Evolutionary conservation across 2,888 invertebrate genomes (phyloP).

Genomic region (Dryobotodes eremita): DNA sequence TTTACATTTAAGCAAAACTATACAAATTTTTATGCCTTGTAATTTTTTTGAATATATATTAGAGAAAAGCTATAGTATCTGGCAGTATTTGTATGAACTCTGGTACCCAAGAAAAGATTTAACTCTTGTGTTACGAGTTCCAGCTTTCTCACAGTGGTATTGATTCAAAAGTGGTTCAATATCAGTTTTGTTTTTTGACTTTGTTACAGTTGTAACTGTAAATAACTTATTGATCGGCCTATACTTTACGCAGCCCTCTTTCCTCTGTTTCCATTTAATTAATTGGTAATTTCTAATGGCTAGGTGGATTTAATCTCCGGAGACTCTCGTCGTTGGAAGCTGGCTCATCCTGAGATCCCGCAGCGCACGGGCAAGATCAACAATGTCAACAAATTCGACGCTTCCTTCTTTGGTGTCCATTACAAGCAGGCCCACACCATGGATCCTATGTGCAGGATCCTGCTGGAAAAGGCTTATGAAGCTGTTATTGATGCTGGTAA

Average conservation of each 20-base stretch:
- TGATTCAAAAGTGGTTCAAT: too few species aligned
- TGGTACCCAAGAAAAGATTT: too few species aligned
- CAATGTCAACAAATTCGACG: slow-evolving; percentile 94
- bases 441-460: slow-evolving; percentile 94
- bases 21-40: too few species aligned
- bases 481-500: slow-evolving; percentile 94
- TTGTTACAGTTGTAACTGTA: too few species aligned
- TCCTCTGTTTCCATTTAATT: neutral
- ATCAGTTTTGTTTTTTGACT: too few species aligned
- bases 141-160: too few species aligned
- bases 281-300: neutral
- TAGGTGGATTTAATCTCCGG: slow-evolving; percentile 96
- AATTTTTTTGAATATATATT: too few species aligned
- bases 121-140: too few species aligned
- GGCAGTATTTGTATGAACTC: too few species aligned
- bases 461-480: slow-evolving; percentile 95
- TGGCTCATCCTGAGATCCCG: slow-evolving; percentile 94
- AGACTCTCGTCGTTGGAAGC: slow-evolving; percentile 94
- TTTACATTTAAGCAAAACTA: too few species aligned
- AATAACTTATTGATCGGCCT: too few species aligned
- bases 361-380: slow-evolving; percentile 93
- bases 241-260: neutral
- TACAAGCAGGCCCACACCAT: slow-evolving; percentile 94
- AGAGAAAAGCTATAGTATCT: too few species aligned
- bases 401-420: slow-evolving; percentile 94